phyloP scores from a whole-genome alignment of 2,888 invertebrate genomes.

The Rhynchonema sp. region DNA sequence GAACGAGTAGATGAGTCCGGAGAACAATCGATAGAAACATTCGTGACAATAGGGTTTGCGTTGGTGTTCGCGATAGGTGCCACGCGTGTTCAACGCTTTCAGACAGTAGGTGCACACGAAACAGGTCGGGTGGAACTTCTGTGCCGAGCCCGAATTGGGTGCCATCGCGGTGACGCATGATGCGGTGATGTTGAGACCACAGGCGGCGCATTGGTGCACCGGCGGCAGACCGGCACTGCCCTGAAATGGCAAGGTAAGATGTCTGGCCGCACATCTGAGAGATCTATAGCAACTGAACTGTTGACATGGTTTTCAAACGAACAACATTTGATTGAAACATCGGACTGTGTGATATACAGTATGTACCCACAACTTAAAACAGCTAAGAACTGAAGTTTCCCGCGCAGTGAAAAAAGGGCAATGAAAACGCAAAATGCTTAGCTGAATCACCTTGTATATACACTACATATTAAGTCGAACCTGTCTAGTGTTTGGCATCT shows the following conservation, averaged over 20 bases:
- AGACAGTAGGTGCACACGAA: constrained; percentile 97
- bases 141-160: constrained; percentile 69
- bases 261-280: not conserved
- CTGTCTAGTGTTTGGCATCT: too few relatives aligned
- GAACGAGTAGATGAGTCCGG: not conserved
- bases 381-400: too few relatives aligned
- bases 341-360: too few relatives aligned
- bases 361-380: too few relatives aligned
- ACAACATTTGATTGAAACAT: too few relatives aligned
- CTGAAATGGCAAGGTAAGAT: not conserved
- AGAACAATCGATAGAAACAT: constrained; percentile 54
- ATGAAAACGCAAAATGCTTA: too few relatives aligned
- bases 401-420: too few relatives aligned
- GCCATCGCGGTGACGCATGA: constrained; percentile 25
- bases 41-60: constrained; percentile 85
- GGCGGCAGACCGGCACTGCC: not conserved
- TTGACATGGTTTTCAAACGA: too few relatives aligned
- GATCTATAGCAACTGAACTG: not conserved
- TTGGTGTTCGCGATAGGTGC: constrained; percentile 15
- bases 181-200: constrained; percentile 13
- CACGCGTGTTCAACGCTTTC: constrained; percentile 36
- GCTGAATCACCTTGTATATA: too few relatives aligned
- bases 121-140: constrained; percentile 96
- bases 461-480: too few relatives aligned
- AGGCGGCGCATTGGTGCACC: constrained; percentile 6